Evolutionary conservation across 2,113 vertebrate genomes (phyloP).

Genomic region (Podarcis raffonei): DNA sequence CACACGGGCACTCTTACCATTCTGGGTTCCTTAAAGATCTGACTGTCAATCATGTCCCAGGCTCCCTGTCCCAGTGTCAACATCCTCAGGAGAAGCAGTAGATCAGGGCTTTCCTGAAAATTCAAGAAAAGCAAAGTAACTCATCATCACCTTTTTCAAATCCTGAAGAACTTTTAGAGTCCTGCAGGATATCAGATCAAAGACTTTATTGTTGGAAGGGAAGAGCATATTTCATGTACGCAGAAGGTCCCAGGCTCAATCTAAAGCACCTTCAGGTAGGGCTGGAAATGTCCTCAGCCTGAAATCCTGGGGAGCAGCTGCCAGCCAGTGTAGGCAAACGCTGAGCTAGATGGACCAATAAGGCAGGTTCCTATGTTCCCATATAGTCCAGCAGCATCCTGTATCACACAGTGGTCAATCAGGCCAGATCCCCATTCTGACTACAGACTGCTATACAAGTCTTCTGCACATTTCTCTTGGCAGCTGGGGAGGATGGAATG

Average conservation of each 20-base stretch:
- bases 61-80: slow-evolving; percentile 93
- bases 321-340: no score
- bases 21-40: slow-evolving; percentile 97
- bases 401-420: neutral
- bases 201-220: no score
- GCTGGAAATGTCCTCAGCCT: no score
- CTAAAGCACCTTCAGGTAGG: no score
- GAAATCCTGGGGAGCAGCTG: no score
- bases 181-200: no score
- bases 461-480: neutral
- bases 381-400: no score
- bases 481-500: neutral
- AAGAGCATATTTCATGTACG: no score
- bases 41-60: slow-evolving; percentile 99
- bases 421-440: neutral
- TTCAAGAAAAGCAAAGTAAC: slow-evolving; percentile 5
- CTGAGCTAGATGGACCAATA: no score
- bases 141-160: neutral
- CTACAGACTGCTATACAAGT: no score
- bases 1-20: slow-evolving; percentile 75
- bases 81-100: slow-evolving; percentile 93
- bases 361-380: no score
- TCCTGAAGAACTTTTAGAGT: neutral
- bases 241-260: no score
- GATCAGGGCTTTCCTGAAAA: slow-evolving; percentile 91